Base-by-base conservation (phyloP, 1,140 invertebrate genomes). In the Parasteatoda tepidariorum region DNA sequence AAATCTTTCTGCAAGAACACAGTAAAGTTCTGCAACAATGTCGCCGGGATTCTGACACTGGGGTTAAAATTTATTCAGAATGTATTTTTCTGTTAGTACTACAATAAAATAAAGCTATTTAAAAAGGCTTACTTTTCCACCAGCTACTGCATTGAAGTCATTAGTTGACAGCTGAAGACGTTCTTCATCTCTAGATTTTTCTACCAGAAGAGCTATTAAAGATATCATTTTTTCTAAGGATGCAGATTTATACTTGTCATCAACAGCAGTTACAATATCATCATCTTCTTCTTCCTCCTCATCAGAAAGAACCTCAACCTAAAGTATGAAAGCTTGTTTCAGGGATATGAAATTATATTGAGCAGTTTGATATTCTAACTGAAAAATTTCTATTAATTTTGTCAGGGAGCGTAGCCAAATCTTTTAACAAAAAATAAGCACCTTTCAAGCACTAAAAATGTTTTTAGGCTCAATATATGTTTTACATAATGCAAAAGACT, bases 201-300 rank as follows among this genome's bases (percentile, higher is more conserved):
- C 96, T 28, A 97, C 95, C 33, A 98, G 90, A 1, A 93, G 92
- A 4, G 95, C 95, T 33, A 97, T 94, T 5, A 98, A 89, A 7
- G 95, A 94, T 64, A 98, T 96, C 96, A 98, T 98, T 90, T 98
- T 98, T 88, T 97, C 96, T n/a, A 98, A 89, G 0, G 96, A 96
- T 1, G 94, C 94, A 0, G 96, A 95, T 85, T 95, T 92, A 75
- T 95, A 92, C 88, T 96, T 96, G 84, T 94, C 93, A 24, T 92
- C 91, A 9, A 85, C 81, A 0, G 92, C 87, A 62, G 91, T 87
- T 3, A 90, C 87, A 2, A 92, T 90, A 24, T 93, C 92, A 76
- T 94, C 93, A 85, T 93, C 94, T 82, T 95, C 94, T 83, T 95
- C 95, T 85, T 97, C 96, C 85, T 95, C 94, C 85, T 94, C 89